A percentile compares a stretch with the other conserved stretches of the same genome.
phyloP scores from a whole-genome alignment of 2,797 vertebrate species.

The Brachyalestes nurse region DNA sequence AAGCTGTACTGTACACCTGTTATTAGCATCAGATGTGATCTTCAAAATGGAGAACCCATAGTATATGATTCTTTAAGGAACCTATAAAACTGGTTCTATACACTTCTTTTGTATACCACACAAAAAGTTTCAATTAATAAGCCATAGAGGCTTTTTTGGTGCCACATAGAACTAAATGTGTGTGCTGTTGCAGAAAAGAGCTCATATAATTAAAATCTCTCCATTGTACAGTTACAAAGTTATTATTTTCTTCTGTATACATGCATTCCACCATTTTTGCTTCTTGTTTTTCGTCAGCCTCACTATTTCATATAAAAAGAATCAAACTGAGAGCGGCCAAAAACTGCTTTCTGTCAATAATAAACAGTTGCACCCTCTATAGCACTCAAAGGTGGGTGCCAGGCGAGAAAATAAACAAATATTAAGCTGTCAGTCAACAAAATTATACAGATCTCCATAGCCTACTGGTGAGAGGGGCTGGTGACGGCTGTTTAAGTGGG shows the following conservation, averaged over 20 bases:
- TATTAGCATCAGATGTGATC: too few relatives aligned
- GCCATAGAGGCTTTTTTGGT: too few relatives aligned
- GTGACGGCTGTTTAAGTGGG: slow-evolving; percentile 43
- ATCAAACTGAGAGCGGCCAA: slow-evolving; percentile 7
- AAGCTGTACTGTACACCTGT: too few relatives aligned
- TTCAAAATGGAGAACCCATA: too few relatives aligned
- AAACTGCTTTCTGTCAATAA: slow-evolving; percentile 36
- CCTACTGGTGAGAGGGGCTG: slow-evolving; percentile 36
- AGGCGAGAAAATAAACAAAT: slow-evolving; percentile 88
- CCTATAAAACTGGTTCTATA: too few relatives aligned
- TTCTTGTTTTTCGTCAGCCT: slow-evolving; percentile 23
- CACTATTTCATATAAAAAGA: slow-evolving; percentile 13
- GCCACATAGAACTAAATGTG: too few relatives aligned
- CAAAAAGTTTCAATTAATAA: too few relatives aligned
- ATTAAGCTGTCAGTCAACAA: slow-evolving; percentile 88
- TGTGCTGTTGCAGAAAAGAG: too few relatives aligned
- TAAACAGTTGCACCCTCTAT: slow-evolving; percentile 41
- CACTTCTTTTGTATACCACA: too few relatives aligned
- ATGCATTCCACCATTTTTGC: slow-evolving; percentile 3
- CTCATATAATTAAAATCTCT: neutral
- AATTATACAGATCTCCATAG: slow-evolving; percentile 83
- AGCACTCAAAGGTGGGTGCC: slow-evolving; percentile 77
- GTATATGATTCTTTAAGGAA: too few relatives aligned
- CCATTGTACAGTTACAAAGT: neutral
- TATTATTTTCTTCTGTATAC: neutral